Base-by-base conservation (phyloP, 2,888 invertebrate genomes). In the Eustalomyia histrio region DNA sequence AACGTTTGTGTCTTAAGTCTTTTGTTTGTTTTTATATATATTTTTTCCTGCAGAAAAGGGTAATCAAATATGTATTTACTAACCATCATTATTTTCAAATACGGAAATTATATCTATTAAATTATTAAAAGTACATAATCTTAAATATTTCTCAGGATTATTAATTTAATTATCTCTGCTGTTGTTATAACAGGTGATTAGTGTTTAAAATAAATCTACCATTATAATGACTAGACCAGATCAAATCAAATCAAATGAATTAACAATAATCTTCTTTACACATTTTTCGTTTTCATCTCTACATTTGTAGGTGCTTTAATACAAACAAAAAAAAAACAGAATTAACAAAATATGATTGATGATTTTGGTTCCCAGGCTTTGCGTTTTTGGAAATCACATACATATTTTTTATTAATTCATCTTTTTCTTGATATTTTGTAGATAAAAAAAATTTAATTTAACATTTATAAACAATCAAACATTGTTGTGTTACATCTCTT, bases 291-390 rank as follows among this genome's bases (percentile, higher is more conserved):
- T 21, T n/a, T 21, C 21, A 21, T 21, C 21, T 21, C 4, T 21
- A 21, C 21, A 21, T 21, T 21, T 21, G 21, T 21, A 21, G 2
- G 21, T 21, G 21, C 21, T 21, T 21, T 21, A 21, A 4, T 21
- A 21, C n/a, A n/a, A n/a, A n/a, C n/a, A n/a, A n/a, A 21, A 21
- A 21, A 21, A 21, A 21, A 33, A 10, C 7, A 47, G n/a, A n/a
- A n/a, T n/a, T n/a, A n/a, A n/a, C 14, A 47, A 47, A n/a, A 47
- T 47, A 47, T 47, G 43, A 71, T 43, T 63, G 73, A 53, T 73
- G 68, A 71, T 58, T 80, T 55, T 35, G 35, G 73, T 76, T 68
- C 76, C 64, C 67, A 58, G 43, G 64, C 24, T 69, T 76, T 53
- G 47, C 71, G 67, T 39, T 63, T 57, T n/a, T 60, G 12, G 1